Percentiles rank a stretch among this genome's conserved stretches.
phyloP scores from a whole-genome alignment of 35 echinoderm and acorn worm genomes.

The Apostichopus parvimensis region DNA sequence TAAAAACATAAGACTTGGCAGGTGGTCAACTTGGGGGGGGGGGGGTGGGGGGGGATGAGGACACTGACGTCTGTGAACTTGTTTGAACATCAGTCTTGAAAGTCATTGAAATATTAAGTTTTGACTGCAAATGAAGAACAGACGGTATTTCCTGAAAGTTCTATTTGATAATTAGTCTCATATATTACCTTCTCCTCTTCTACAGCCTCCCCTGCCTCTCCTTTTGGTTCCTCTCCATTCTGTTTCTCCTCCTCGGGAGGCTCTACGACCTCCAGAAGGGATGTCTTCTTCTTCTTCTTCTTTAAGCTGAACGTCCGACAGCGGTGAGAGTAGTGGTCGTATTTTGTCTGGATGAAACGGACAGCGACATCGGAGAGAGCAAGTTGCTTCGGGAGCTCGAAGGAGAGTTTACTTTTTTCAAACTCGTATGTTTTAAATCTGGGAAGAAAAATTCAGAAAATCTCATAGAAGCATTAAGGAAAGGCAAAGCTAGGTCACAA shows the following conservation, averaged over 20 bases:
- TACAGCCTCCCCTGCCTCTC: slow-evolving; percentile 52
- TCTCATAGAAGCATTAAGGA: too few species aligned
- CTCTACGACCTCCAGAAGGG: slow-evolving; percentile 30
- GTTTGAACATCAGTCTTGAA: too few species aligned
- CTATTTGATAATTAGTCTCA: neutral
- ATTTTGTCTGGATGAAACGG: slow-evolving; percentile 71
- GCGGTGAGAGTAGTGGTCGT: slow-evolving; percentile 90
- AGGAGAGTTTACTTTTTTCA: slow-evolving; percentile 70
- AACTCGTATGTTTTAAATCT: slow-evolving; percentile 94
- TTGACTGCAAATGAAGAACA: too few species aligned
- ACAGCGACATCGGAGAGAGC: slow-evolving; percentile 91
- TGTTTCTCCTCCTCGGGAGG: neutral
- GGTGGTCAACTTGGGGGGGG: neutral
- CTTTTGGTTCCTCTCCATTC: slow-evolving; percentile 55
- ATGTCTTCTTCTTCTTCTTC: slow-evolving; percentile 60
- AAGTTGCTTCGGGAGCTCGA: slow-evolving; percentile 95
- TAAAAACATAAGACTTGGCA: too few species aligned
- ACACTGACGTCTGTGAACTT: too few species aligned
- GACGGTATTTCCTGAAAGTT: too few species aligned
- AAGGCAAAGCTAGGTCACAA: too few species aligned
- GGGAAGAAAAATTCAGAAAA: neutral
- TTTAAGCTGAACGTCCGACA: slow-evolving; percentile 77
- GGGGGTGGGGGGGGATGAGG: too few species aligned
- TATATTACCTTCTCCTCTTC: slow-evolving; percentile 47
- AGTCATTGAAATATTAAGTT: too few species aligned